Percentiles rank a stretch among this genome's conserved stretches.
Conservation (phyloP, 2,797 vertebrate species). For the Acanthis flammea region DNA sequence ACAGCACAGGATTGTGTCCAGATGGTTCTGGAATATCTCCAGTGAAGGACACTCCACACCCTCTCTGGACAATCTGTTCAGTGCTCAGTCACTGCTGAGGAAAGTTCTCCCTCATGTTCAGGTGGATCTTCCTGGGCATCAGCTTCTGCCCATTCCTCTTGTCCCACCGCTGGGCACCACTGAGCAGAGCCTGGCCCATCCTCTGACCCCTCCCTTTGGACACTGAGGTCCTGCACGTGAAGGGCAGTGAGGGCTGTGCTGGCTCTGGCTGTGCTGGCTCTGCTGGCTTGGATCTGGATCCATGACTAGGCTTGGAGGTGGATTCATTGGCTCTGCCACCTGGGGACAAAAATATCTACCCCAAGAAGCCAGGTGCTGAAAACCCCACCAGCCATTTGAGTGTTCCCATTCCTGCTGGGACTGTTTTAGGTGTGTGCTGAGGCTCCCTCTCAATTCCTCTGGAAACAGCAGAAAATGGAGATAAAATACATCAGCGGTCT, state of each 20-base stretch:
- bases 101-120: not conserved
- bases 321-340: not conserved
- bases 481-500: not conserved
- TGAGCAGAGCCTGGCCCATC: rapidly evolving
- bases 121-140: not conserved
- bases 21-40: not conserved
- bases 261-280: not conserved
- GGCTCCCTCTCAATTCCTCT: not conserved
- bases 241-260: not conserved
- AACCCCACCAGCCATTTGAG: not conserved
- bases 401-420: rapidly evolving
- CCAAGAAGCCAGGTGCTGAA: not conserved
- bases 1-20: rapidly evolving
- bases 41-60: not conserved
- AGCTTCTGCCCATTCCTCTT: not conserved
- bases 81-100: not conserved
- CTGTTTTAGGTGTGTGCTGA: rapidly evolving
- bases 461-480: not conserved
- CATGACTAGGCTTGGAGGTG: rapidly evolving
- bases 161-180: not conserved
- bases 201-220: not conserved
- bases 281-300: not conserved
- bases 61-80: not conserved
- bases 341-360: not conserved
- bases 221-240: not conserved